These are phyloP conservation scores for Haplochromis burtoni DNA, from an alignment of 2,113 vertebrate genomes.

Conservation along the genomic window DNA sequence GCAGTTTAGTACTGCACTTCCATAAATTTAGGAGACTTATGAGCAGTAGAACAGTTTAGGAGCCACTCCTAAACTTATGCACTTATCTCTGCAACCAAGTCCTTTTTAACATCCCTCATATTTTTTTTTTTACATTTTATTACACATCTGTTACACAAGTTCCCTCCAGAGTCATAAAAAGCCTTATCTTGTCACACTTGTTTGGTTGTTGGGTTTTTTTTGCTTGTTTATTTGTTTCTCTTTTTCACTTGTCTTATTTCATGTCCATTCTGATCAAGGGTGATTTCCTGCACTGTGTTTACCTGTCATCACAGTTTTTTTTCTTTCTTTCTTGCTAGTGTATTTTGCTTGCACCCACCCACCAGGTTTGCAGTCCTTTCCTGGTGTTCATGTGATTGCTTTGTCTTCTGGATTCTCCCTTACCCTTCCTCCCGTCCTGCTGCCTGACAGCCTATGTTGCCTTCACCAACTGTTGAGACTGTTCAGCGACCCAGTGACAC, in stretches of 20 bases:
- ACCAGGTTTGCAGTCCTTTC: background rate
- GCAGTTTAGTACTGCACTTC: background rate
- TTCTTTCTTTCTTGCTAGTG: background rate
- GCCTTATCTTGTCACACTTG: background rate
- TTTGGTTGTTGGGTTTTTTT: background rate
- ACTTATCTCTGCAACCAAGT: background rate
- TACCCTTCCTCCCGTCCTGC: background rate
- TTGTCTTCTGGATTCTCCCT: background rate
- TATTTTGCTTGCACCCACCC: background rate
- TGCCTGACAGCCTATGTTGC: background rate
- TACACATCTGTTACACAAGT: background rate
- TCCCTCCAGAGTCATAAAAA: background rate
- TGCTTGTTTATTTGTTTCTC: background rate
- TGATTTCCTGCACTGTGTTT: background rate
- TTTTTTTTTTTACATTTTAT: background rate
- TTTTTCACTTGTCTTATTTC: background rate
- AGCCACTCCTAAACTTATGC: background rate
- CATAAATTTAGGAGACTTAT: background rate
- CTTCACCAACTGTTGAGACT: background rate
- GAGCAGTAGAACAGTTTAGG: background rate
- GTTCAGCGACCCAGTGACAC: background rate
- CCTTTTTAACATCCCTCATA: background rate
- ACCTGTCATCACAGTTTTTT: background rate
- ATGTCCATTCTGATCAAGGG: background rate
- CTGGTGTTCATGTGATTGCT: background rate